These are phyloP conservation scores for Lasiurus cinereus DNA, from an alignment of 2,113 vertebrate species.

Conservation along the genomic window DNA sequence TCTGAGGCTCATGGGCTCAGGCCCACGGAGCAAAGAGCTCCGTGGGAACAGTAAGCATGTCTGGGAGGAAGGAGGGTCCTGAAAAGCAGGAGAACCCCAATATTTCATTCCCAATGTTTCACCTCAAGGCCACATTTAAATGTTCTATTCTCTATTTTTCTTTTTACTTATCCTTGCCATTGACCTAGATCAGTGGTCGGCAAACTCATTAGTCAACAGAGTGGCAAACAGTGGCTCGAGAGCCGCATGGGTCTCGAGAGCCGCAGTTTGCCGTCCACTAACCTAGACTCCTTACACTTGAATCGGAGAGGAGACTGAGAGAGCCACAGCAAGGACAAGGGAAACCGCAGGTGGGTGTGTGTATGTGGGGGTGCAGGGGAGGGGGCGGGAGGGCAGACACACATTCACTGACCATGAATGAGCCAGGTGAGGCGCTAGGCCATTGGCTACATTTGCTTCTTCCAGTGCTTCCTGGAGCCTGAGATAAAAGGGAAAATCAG, in stretches of 20 bases:
- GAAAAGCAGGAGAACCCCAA: not conserved
- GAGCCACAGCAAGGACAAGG: not conserved
- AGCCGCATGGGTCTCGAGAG: no score
- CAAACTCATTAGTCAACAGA: no score
- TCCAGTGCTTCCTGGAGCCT: not conserved
- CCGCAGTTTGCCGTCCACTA: no score
- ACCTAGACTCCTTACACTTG: not conserved
- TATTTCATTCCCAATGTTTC: not conserved
- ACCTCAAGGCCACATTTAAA: not conserved
- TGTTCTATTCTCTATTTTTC: not conserved
- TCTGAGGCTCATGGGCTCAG: not conserved
- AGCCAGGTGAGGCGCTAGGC: not conserved
- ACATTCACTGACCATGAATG: no score
- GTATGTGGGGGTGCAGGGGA: rapidly evolving
- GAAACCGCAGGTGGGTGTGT: not conserved
- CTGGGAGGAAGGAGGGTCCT: not conserved
- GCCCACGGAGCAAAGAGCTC: not conserved
- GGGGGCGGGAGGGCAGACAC: rapidly evolving
- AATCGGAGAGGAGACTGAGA: not conserved
- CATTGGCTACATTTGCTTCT: rapidly evolving
- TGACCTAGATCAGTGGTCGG: not conserved
- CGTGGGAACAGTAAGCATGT: not conserved
- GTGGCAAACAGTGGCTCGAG: no score
- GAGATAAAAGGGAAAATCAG: not conserved
- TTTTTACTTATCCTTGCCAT: not conserved